Evolutionary conservation across 2,888 invertebrate species (phyloP).

Genomic region (Perdita meconis): DNA sequence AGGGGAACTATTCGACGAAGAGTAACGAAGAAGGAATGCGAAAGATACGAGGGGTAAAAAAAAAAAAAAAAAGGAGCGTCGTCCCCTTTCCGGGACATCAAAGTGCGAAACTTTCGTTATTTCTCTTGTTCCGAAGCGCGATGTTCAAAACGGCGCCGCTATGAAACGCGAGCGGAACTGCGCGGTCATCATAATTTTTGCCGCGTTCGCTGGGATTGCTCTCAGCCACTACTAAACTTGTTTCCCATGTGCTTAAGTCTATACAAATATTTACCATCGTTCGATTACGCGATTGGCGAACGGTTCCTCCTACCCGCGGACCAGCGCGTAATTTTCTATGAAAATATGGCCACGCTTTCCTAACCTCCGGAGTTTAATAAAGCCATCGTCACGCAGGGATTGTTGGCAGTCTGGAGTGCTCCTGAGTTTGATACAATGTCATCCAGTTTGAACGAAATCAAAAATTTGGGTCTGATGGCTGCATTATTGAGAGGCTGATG

Average conservation of each 20-base stretch:
- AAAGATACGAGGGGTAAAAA: no score
- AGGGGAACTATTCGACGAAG: background rate
- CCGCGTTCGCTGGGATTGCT: slow-evolving; percentile 6
- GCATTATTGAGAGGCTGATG: no score
- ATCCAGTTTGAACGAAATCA: no score
- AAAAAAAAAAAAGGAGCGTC: slow-evolving; percentile 1
- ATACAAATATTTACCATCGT: slow-evolving; percentile 42
- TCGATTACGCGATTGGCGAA: slow-evolving; percentile 24
- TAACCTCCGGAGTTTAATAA: slow-evolving; percentile 44
- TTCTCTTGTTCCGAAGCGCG: slow-evolving; percentile 20
- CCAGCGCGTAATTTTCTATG: slow-evolving; percentile 52
- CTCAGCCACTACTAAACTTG: slow-evolving; percentile 26
- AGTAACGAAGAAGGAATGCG: background rate
- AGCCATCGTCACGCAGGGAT: slow-evolving; percentile 6
- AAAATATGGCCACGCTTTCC: slow-evolving; percentile 41
- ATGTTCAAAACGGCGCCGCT: slow-evolving; percentile 12
- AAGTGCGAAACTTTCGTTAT: slow-evolving; percentile 2
- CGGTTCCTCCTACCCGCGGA: slow-evolving; percentile 2
- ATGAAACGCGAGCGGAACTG: background rate
- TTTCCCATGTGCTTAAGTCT: slow-evolving; percentile 37
- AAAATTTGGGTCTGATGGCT: no score
- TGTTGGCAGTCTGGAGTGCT: background rate
- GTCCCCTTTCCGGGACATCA: background rate
- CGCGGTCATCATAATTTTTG: slow-evolving; percentile 26
- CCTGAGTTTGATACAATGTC: no score